phyloP scores from a whole-genome alignment of 2,888 invertebrate species.

The Sphecodes monilicornis region DNA sequence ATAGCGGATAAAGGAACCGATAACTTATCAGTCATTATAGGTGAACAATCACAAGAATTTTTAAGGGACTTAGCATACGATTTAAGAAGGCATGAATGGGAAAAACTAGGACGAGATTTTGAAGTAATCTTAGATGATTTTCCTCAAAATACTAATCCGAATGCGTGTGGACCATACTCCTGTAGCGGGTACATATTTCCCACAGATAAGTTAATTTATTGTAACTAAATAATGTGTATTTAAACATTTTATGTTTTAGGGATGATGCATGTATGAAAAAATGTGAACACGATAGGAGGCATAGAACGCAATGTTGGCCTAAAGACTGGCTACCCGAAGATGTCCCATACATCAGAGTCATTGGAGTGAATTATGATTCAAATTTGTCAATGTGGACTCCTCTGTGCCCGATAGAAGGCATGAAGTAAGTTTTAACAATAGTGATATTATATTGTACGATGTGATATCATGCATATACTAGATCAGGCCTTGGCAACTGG shows the following conservation, averaged over 20 bases:
- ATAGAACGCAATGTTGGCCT: conserved; percentile 94
- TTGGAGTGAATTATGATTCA: conserved; percentile 96
- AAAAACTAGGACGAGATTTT: conserved; percentile 86
- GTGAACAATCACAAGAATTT: conserved; percentile 82
- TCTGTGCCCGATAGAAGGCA: conserved; percentile 87
- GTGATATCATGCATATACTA: too few relatives aligned
- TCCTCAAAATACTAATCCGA: conserved; percentile 86
- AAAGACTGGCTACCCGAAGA: conserved; percentile 96
- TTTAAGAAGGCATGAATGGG: conserved; percentile 86
- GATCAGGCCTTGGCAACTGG: too few relatives aligned
- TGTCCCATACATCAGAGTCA: conserved; percentile 89
- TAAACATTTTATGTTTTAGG: conserved; percentile 62
- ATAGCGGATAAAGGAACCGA: conserved; percentile 52
- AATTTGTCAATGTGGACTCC: conserved; percentile 93
- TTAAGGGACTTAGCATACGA: conserved; percentile 86
- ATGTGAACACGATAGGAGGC: conserved; percentile 74
- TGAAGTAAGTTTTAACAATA: conserved; percentile 77
- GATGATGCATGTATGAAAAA: conserved; percentile 74
- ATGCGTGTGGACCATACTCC: conserved; percentile 85
- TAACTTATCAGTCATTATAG: conserved; percentile 67
- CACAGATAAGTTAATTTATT: background rate
- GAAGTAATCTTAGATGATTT: conserved; percentile 89
- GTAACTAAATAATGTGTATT: background rate
- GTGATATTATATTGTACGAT: background rate
- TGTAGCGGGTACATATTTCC: conserved; percentile 83